Conservation (phyloP, 2,888 invertebrate genomes). For the Pandemis heparana region DNA sequence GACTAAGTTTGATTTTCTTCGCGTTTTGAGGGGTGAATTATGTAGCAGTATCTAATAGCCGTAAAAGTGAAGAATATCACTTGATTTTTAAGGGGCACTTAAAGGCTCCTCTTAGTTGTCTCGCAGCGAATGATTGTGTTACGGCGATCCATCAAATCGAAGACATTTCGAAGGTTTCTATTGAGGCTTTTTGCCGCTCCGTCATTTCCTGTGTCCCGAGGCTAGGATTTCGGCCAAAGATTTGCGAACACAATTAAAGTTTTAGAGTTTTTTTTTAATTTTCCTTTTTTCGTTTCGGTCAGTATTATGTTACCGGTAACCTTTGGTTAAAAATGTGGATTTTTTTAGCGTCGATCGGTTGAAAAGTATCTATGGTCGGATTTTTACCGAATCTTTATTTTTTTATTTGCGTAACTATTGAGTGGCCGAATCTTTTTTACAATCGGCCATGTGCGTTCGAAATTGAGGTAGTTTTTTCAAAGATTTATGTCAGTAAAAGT, state of each 20-base stretch:
- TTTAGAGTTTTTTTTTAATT: constrained; percentile 55
- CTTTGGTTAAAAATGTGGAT: constrained; percentile 60
- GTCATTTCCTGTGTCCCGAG: constrained; percentile 80
- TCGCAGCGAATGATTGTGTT: constrained; percentile 80
- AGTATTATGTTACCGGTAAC: constrained; percentile 74
- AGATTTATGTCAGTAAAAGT: constrained; percentile 30
- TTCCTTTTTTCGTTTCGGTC: constrained; percentile 69
- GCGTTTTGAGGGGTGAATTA: constrained; percentile 43
- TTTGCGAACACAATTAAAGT: constrained; percentile 78
- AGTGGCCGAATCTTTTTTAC: constrained; percentile 17
- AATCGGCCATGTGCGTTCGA: constrained; percentile 22
- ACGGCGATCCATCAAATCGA: constrained; percentile 80
- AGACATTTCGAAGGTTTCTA: constrained; percentile 77
- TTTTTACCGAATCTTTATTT: constrained; percentile 53
- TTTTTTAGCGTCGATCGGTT: constrained; percentile 56
- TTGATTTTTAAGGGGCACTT: constrained; percentile 83
- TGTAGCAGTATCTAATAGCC: constrained; percentile 54
- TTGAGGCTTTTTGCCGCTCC: constrained; percentile 73
- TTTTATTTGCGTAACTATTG: constrained; percentile 26
- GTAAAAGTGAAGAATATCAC: constrained; percentile 80
- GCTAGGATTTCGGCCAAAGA: constrained; percentile 71
- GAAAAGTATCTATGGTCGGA: constrained; percentile 62
- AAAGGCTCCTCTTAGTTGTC: constrained; percentile 71
- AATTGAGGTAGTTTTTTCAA: constrained; percentile 4
- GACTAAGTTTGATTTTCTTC: background rate